phyloP scores from a whole-genome alignment of 2,888 invertebrate species.

The Dyspetes luteomarginatus region DNA sequence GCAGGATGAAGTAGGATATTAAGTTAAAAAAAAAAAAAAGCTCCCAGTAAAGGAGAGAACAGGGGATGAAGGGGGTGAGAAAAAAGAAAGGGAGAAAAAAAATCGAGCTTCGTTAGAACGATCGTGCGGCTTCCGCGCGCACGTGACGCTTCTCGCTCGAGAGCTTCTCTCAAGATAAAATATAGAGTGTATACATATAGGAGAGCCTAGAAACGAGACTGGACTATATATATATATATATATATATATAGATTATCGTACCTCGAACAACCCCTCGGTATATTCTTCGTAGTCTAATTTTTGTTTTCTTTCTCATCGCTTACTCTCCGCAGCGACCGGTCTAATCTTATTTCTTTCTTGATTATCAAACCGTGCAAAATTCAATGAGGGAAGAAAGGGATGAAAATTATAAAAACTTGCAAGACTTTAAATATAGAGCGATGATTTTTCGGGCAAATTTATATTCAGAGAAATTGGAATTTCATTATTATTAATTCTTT shows the following conservation, averaged over 20 bases:
- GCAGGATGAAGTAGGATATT: conserved; percentile 29
- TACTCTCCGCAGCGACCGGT: neutral
- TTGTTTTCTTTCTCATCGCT: neutral
- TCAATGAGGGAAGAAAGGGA: too few relatives aligned
- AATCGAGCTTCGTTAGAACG: conserved; percentile 51
- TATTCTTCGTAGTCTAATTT: neutral
- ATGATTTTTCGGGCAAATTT: too few relatives aligned
- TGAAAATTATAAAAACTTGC: too few relatives aligned
- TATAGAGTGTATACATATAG: conserved; percentile 18
- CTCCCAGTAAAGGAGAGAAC: neutral
- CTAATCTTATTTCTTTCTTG: neutral
- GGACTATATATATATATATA: conserved; percentile 1
- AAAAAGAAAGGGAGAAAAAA: conserved; percentile 16
- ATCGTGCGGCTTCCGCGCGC: conserved; percentile 52
- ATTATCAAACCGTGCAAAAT: conserved; percentile 16
- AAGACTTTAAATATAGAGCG: too few relatives aligned
- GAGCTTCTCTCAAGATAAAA: conserved; percentile 39
- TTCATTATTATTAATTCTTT: too few relatives aligned
- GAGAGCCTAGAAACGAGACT: conserved; percentile 16
- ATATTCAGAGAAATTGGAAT: too few relatives aligned
- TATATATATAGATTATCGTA: too few relatives aligned
- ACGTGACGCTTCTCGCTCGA: conserved; percentile 41
- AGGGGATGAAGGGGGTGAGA: neutral
- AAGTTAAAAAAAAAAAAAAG: neutral
- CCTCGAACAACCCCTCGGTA: neutral